Base-by-base conservation (phyloP, 2,113 vertebrate genomes). In the Engraulis encrasicolus region DNA sequence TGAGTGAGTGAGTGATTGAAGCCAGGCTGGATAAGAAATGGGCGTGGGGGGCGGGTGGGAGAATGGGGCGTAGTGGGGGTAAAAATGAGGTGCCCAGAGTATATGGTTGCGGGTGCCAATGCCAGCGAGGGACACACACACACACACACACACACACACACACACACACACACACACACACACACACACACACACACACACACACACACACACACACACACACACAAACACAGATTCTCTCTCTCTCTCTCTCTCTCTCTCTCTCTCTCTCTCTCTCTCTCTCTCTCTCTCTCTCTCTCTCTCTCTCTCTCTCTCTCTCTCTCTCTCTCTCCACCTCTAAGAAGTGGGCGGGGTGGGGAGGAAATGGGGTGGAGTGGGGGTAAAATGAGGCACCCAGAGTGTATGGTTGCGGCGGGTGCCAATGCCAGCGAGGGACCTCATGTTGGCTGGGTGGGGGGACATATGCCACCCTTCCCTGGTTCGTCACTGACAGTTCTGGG, bases 401-500 rank as follows among this genome's bases (percentile, higher is more conserved):
- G 11, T 11, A 61, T 61, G 31, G 66, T 17, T n/a, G n/a, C n/a
- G n/a, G 19, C 17, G 4, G 17, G 52, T 90, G 90, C 90, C 92
- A 91, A 91, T 90, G 90, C 90, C 92, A 91, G 92, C 87, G 45
- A 89, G 91, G 84, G 83, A 85, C 86, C 88, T n/a, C 85, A 91
- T 92, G 82, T 90, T 88, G 91, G 1, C 40, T 45, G 40, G 34
- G 50, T 78, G 78, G 48, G 38, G 50, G 91, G 92, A 91, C 92
- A 90, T 89, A 88, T 85, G 91, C 86, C 84, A 52, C 90, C n/a
- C 89, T 93, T 86, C 87, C 91, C 86, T 91, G 90, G 90, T 92
- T 92, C 89, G 86, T 89, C 81, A 86, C 89, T 94, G 95, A 95
- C 94, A 95, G 93, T 96, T 95, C 91, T 95, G 92, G 94, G 95